These are phyloP conservation scores for Pipistrellus kuhlii DNA, from an alignment of 2,797 vertebrate species.

Conservation along the genomic window DNA sequence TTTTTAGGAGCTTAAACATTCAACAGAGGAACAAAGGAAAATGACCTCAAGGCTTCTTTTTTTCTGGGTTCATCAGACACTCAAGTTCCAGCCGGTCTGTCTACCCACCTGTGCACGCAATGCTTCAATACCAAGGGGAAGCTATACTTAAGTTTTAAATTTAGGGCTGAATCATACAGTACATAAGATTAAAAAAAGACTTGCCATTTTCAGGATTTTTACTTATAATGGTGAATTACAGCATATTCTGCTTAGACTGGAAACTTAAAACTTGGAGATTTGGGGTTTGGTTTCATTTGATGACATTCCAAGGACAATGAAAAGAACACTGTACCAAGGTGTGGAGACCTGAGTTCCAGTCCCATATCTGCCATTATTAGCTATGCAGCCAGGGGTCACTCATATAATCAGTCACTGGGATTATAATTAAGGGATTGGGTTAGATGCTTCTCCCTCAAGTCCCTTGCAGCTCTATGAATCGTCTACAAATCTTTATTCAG, in stretches of 20 bases:
- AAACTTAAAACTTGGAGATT: background rate
- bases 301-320: background rate
- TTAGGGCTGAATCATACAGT: background rate
- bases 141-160: constrained; percentile 4
- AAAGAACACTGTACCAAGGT: background rate
- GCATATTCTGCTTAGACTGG: background rate
- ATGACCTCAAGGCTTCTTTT: background rate
- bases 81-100: background rate
- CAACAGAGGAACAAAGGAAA: background rate
- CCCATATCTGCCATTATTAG: background rate
- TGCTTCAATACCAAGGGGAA: background rate
- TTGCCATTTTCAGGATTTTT: constrained; percentile 4
- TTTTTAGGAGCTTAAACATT: background rate
- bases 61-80: background rate
- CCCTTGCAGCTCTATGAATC: background rate
- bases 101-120: background rate
- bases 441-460: background rate
- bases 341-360: background rate
- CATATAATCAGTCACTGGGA: background rate
- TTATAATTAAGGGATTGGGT: background rate
- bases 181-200: background rate
- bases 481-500: background rate
- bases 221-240: background rate
- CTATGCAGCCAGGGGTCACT: background rate
- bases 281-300: background rate